Evolutionary conservation across 2,113 vertebrate genomes (phyloP), one percentile per base, ranked within the genome.

Genomic region (Chionis minor): DNA sequence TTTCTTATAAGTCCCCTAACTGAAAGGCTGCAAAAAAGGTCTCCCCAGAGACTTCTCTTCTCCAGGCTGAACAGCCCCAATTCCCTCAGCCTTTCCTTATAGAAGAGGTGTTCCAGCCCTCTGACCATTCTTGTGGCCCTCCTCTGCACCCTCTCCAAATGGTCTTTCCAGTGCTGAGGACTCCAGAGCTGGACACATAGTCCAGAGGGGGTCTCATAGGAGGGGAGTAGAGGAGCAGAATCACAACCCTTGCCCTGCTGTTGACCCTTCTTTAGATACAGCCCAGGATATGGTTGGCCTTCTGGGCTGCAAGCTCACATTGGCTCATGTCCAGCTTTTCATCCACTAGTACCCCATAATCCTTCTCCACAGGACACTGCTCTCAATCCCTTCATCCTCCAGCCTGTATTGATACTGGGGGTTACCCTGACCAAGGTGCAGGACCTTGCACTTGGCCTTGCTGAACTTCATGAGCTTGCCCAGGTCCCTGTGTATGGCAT

Each of bases 241-340:
- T 23, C 16, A 33, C 8, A 7, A 65, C 30, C 32, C 20, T 80
- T 3, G 1, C 21, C 19, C 26, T 70, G n/a, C 14, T 69, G 42
- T 42, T 9, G 26, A 49, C 1, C 0, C 6, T 59, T 10, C 28
- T 73, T 51, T 51, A 23, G 12, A 73, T 7, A 26, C 10, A 59
- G 4, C 10, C 27, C 21, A 59, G 27, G 17, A 61, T 51, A 21
- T 0, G 3, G 15, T 0, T 40, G 4, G 44, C 21, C 1, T 27
- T 63, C 26, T 63, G n/a, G 12, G 23, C 23, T 66, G 30, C 4
- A 5, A 20, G 14, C 0, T 0, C 32, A 49, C 45, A 28, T 11
- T 49, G 1, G 51, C 33, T 78, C 35, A 28, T 26, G 11, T 58
- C 24, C 45, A 81, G 30, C 10, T 33, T 33, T 42, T 33, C 52